Evolutionary conservation across 2,888 invertebrate species (phyloP).

Genomic region (Perithous albicinctus): DNA sequence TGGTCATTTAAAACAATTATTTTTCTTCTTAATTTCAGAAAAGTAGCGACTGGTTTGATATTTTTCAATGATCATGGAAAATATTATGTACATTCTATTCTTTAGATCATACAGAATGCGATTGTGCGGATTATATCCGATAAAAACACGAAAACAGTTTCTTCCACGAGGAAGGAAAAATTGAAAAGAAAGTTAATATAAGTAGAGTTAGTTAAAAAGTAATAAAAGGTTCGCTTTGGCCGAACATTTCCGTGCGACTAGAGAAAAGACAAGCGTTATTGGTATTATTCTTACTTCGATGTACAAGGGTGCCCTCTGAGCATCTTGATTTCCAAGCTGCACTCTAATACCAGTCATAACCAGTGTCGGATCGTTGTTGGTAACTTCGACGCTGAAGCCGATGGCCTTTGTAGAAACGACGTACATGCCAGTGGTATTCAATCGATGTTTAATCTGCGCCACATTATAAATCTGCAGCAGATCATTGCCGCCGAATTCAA

Average conservation of each 20-base stretch:
- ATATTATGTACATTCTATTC: too few species aligned
- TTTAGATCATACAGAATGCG: too few species aligned
- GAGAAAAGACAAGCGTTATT: slow-evolving; percentile 11
- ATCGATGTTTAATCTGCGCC: slow-evolving; percentile 95
- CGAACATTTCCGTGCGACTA: too few species aligned
- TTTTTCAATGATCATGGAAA: not conserved
- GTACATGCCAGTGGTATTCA: slow-evolving; percentile 94
- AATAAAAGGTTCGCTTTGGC: not conserved
- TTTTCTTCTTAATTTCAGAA: too few species aligned
- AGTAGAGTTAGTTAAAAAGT: slow-evolving; percentile 43
- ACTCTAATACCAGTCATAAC: slow-evolving; percentile 96
- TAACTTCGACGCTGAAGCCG: slow-evolving; percentile 95
- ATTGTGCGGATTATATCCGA: too few species aligned
- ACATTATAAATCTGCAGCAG: slow-evolving; percentile 97
- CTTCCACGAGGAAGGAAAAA: not conserved
- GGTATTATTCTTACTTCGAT: slow-evolving; percentile 87
- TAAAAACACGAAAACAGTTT: too few species aligned
- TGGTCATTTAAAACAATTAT: slow-evolving; percentile 34
- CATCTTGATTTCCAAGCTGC: slow-evolving; percentile 93
- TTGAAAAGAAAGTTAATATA: not conserved
- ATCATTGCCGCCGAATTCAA: slow-evolving; percentile 98
- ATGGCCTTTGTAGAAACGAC: slow-evolving; percentile 96
- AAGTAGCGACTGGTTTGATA: too few species aligned
- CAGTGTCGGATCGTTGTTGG: slow-evolving; percentile 93
- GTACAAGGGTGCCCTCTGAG: slow-evolving; percentile 91